Evolutionary conservation across 2,113 vertebrate genomes (phyloP), one percentile per base, ranked within the genome.

Genomic region (Engystomops pustulosus): DNA sequence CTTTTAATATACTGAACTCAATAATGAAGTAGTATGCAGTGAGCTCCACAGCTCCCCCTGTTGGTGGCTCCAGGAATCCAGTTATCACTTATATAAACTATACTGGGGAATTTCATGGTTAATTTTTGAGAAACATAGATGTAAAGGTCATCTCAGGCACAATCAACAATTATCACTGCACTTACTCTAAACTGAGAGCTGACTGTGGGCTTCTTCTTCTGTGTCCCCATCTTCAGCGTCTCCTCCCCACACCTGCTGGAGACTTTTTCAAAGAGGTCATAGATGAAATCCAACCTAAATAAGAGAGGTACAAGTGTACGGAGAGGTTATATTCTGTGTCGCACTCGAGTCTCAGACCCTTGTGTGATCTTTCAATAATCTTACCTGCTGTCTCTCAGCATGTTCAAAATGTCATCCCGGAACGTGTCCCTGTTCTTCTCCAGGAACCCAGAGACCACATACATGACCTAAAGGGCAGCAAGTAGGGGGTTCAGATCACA

Each of bases 401-500:
- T 95, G 83, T 96, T 96, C 84, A 98, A 90, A 85, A 98, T 95
- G 88, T 97, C 96, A 70, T 98, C 96, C 84, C 96, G 93, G 90
- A 98, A 98, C 6, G 96, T 97, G 89, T 98, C 96, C 89, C 96
- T 92, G 91, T 98, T 98, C 89, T 97, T 98, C 91, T 96, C 95
- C 83, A 98, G 91, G 87, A 98, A 96, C 51, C 96, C 96, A 60
- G 93, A 90, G 18, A 94, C 95, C 69, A 96, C 95, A 51, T 98
- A 98, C 7, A 95, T 90, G 38, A 98, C 96, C 96, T 98, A 84
- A 45, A 85, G 51, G 10, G 41, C 0, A 23, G 77, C 45, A 38
- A 20, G 65, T 9, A 49, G 1, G 36, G 12, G 27, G n/a, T 25
- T 45, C n/a, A 71, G 69, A 71, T 6, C 32, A 30, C 17, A 34